phyloP scores from a whole-genome alignment of 2,888 invertebrate genomes.

The Synanthedon vespiformis region DNA sequence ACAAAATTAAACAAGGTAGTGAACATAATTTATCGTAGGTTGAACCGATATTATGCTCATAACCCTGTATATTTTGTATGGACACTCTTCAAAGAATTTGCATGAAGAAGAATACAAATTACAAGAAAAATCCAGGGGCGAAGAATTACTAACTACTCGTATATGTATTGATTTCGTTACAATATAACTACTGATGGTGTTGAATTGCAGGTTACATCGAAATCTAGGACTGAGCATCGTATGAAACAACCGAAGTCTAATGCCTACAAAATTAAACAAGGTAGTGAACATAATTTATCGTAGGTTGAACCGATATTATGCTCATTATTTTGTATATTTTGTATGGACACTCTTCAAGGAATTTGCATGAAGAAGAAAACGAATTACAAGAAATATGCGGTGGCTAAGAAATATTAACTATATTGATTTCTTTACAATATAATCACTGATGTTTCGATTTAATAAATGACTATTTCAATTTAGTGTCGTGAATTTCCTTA shows the following conservation, averaged over 20 bases:
- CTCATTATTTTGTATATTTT: slow-evolving; percentile 65
- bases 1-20: slow-evolving; percentile 59
- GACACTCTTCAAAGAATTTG: slow-evolving; percentile 22
- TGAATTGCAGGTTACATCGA: too few species aligned
- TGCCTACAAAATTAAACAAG: slow-evolving; percentile 53
- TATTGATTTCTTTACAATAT: too few species aligned
- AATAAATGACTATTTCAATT: too few species aligned
- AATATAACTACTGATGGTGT: too few species aligned
- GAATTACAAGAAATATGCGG: not conserved
- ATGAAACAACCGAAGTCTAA: not conserved
- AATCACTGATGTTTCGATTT: too few species aligned
- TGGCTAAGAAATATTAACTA: not conserved
- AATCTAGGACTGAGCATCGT: too few species aligned
- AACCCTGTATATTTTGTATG: slow-evolving; percentile 64
- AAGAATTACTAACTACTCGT: not conserved
- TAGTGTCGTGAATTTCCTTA: too few species aligned
- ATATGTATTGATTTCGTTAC: too few species aligned
- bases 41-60: slow-evolving; percentile 65
- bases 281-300: slow-evolving; percentile 66
- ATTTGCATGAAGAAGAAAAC: not conserved
- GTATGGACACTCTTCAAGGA: slow-evolving; percentile 35
- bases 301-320: slow-evolving; percentile 61
- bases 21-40: slow-evolving; percentile 62
- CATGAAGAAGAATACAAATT: too few species aligned
- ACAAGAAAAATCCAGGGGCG: not conserved